Base-by-base conservation (phyloP, 2,888 invertebrate species). In the Argyra leucocephala region DNA sequence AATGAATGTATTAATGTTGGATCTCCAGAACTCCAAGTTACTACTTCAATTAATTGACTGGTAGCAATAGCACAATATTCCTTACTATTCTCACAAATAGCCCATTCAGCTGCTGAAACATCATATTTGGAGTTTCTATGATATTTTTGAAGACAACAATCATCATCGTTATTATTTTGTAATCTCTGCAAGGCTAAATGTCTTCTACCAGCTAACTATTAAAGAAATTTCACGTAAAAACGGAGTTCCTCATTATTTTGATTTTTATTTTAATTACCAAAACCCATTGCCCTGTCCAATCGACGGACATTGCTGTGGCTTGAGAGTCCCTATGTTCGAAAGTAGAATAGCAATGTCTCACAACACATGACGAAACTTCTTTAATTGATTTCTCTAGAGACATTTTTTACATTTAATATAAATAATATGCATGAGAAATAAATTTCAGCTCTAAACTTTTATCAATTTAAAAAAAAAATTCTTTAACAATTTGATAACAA, bases 221-320 rank as follows among this genome's bases (percentile, higher is more conserved):
- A 12, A 12, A 9, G 37, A 12, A 18, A 1, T 31, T 10, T 7
- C 62, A 61, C 36, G 37, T 26, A 10, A 18, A 26, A 37, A 23
- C 6, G 4, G 61, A 18, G 1, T 59, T 61, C 36, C 60, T 1
- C 36, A n/a, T 21, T 3, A 23, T 59, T 31, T 15, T 15, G 18
- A 57, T 15, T 12, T 37, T 57, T 75, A 77, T 79, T 82, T 87
- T 94, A 22, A 94, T 94, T 69, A 96, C 81, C 63, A 96, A 81
- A 60, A 93, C 90, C 82, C 88, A 90, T 73, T 88, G 88, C 1
- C 95, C 95, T 6, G 90, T 86, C 75, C 86, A 88, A 79, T 93
- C 92, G 5, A 96, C 88, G 66, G 94, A 91, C 93, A 96, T 95
- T 22, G 93, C 90, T 74, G 90, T 94, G 5, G 95, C 95, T 84